phyloP scores from a whole-genome alignment of 2,797 vertebrate species.

The Aphelocoma californica region DNA sequence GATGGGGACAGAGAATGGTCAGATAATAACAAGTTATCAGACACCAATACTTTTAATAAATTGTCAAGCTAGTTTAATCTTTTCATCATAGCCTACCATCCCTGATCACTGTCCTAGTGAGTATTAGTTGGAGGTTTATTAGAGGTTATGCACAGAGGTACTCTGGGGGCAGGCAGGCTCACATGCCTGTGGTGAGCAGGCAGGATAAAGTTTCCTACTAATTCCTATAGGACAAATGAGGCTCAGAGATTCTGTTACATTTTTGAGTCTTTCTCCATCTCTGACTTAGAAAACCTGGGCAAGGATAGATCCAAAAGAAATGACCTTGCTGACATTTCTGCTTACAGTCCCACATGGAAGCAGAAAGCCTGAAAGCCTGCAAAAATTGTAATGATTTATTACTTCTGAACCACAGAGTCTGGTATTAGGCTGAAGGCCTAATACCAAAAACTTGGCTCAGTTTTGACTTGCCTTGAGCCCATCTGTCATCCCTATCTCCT shows the following conservation, averaged over 20 bases:
- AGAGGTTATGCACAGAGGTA: neutral
- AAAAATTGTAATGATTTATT: neutral
- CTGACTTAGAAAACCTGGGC: neutral
- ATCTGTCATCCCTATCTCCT: constrained; percentile 34
- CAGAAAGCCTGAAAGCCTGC: neutral
- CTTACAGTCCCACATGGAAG: neutral
- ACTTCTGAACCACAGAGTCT: neutral
- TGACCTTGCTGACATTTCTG: constrained; percentile 3
- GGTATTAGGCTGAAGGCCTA: neutral
- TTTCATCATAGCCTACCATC: neutral
- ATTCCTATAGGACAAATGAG: neutral
- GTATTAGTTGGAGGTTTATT: constrained; percentile 1
- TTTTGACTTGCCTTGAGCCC: constrained; percentile 29
- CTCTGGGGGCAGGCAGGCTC: neutral
- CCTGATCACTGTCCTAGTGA: neutral
- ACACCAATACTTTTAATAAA: neutral
- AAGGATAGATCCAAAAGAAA: neutral
- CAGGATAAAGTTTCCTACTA: constrained; percentile 13
- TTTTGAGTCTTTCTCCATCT: neutral
- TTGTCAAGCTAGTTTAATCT: neutral
- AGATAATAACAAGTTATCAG: neutral
- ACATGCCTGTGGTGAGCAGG: neutral
- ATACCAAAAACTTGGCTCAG: neutral
- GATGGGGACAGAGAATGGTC: neutral
- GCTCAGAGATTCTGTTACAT: neutral